Evolutionary conservation across 2,797 vertebrate genomes (phyloP).

Genomic region (Erethizon dorsatum): DNA sequence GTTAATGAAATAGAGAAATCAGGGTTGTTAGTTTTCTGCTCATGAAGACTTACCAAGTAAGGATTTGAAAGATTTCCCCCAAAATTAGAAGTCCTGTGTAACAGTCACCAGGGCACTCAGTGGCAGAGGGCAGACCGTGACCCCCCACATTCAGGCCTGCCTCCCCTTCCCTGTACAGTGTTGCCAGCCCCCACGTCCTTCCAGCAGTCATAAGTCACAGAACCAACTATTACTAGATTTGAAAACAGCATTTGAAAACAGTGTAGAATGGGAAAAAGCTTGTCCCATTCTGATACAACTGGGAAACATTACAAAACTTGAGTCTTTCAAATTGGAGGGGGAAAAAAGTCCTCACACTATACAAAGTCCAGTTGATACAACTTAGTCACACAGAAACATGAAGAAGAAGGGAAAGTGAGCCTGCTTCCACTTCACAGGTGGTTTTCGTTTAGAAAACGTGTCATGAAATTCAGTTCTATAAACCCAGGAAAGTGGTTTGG

Average conservation of each 20-base stretch:
- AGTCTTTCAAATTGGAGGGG: conserved; percentile 30
- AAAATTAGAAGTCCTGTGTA: background rate
- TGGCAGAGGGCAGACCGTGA: background rate
- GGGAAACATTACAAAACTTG: conserved; percentile 69
- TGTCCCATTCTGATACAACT: conserved; percentile 55
- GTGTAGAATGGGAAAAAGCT: conserved; percentile 16
- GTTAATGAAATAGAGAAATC: background rate
- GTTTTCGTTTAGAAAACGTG: conserved; percentile 54
- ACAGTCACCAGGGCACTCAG: background rate
- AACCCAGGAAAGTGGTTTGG: background rate
- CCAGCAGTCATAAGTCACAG: background rate
- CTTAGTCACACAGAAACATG: background rate
- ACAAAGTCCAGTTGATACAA: background rate
- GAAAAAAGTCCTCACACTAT: background rate
- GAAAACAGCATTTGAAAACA: background rate
- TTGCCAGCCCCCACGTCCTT: background rate
- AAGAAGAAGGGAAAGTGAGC: conserved; percentile 1
- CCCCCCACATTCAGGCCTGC: accelerated
- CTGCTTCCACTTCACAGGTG: background rate
- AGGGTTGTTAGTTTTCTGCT: background rate
- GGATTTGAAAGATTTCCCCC: background rate
- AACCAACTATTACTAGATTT: conserved; percentile 46
- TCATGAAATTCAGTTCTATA: conserved; percentile 22
- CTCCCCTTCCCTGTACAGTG: accelerated
- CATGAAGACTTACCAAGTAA: background rate